A percentile compares a stretch with the other conserved stretches of the same genome.
phyloP scores from a whole-genome alignment of 1,140 invertebrate species.

The Orius laevigatus region DNA sequence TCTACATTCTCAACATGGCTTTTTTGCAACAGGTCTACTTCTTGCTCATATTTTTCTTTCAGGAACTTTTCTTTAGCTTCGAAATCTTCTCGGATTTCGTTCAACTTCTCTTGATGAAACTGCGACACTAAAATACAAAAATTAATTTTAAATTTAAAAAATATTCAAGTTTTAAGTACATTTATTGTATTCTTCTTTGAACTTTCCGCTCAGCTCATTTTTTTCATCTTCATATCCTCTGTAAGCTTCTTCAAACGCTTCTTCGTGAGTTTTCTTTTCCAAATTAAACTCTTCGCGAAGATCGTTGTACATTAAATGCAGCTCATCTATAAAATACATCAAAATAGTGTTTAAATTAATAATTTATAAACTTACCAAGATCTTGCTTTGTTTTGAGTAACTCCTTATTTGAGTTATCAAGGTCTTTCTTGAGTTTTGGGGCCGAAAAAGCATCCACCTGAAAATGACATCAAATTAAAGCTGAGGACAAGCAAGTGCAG shows the following conservation, averaged over 20 bases:
- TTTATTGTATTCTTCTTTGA: constrained; percentile 17
- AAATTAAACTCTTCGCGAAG: constrained; percentile 33
- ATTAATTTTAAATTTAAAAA: not conserved
- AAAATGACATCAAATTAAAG: constrained; percentile 19
- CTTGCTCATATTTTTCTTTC: constrained; percentile 13
- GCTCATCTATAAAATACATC: constrained; percentile 27
- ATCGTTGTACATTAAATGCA: constrained; percentile 30
- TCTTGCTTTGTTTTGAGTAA: constrained; percentile 28
- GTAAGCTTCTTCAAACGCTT: constrained; percentile 24
- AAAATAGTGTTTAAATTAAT: constrained; percentile 6
- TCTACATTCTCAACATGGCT: constrained; percentile 13
- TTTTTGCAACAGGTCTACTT: constrained; percentile 12
- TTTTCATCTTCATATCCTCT: constrained; percentile 25
- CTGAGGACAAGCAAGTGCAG: not conserved
- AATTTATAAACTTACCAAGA: constrained; percentile 24
- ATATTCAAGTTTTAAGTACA: constrained; percentile 5
- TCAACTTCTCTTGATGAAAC: constrained; percentile 18
- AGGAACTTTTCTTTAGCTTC: constrained; percentile 15
- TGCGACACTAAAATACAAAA: constrained; percentile 18
- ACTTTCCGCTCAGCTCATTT: constrained; percentile 11
- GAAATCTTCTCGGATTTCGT: constrained; percentile 18
- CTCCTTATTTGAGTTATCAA: constrained; percentile 24
- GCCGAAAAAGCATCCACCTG: constrained; percentile 43
- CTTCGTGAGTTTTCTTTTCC: constrained; percentile 28
- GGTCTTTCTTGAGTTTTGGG: constrained; percentile 33